These are phyloP conservation scores for Lochmaea capreae DNA, from an alignment of 2,888 invertebrate species.

Conservation along the genomic window DNA sequence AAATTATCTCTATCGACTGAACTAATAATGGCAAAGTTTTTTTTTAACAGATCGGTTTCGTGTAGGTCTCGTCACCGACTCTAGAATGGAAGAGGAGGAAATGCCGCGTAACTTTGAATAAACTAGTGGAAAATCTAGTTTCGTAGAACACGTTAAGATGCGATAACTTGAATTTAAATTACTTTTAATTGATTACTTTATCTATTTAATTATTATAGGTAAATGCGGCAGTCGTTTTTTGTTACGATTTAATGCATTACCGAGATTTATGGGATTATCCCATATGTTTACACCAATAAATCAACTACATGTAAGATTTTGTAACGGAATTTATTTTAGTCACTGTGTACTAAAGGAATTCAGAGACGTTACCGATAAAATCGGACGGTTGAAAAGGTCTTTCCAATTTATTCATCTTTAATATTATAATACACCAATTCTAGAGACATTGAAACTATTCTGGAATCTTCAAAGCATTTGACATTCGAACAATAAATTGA, in stretches of 20 bases:
- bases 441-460: too few relatives aligned
- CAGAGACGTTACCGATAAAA: too few relatives aligned
- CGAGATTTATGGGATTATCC: conserved; percentile 48
- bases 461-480: too few relatives aligned
- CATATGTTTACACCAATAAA: conserved; percentile 40
- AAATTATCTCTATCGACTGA: conserved; percentile 11
- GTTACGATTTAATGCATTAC: conserved; percentile 50
- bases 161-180: conserved; percentile 57
- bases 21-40: conserved; percentile 15
- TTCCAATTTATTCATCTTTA: too few relatives aligned
- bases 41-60: conserved; percentile 18
- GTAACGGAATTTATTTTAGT: neutral
- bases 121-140: conserved; percentile 55
- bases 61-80: neutral
- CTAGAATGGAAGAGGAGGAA: conserved; percentile 15
- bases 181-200: conserved; percentile 58
- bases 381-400: too few relatives aligned
- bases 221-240: conserved; percentile 52
- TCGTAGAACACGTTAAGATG: conserved; percentile 48
- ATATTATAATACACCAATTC: too few relatives aligned
- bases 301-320: conserved; percentile 11
- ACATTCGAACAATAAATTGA: too few relatives aligned
- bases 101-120: conserved; percentile 29
- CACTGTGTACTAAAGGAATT: neutral
- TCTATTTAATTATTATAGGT: conserved; percentile 57